Evolutionary conservation across 2,888 invertebrate species (phyloP), one percentile per base, ranked within the genome.

Genomic region (Nomada goodeniana): DNA sequence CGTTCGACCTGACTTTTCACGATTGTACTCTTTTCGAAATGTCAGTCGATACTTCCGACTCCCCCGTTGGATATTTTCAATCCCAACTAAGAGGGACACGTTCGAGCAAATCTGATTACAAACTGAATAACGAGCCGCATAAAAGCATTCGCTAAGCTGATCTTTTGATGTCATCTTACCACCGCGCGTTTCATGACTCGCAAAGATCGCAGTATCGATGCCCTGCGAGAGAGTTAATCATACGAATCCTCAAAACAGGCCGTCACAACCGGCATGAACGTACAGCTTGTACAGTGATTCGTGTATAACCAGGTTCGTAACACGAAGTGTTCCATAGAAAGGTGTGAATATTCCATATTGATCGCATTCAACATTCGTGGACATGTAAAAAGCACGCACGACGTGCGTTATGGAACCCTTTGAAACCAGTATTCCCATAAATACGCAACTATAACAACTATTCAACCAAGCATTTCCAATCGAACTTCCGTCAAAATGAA

Each of bases 161-260:
- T 77, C 76, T 73, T 73, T 77, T 44, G 52, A 53, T 65, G 76
- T 65, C 73, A 73, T 77, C 76, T 77, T 65, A 73, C 44, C 65
- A 13, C 59, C n/a, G 52, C 44, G 60, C 72, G 57, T 20, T 47
- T 52, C 72, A 73, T 72, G 65, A 72, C 72, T 78, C 61, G 80
- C 11, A 44, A 59, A 68, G 72, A 81, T 78, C 73, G 64, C 52
- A 26, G 52, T 65, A 73, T 77, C 76, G 73, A 77, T 77, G 50
- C 72, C 57, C 50, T 29, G 76, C 3, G 20, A 47, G 47, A 47
- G 15, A 44, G 76, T 77, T 73, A 77, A 73, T 64, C n/a, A 65
- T 13, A 52, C 18, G 65, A 44, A 72, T 36, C 64, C 59, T 65
- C 76, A 18, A 76, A 73, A 73, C 72, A 13, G 65, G 73, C 60